Conservation (phyloP, 2,113 vertebrate genomes). For the Tor tambroides region DNA sequence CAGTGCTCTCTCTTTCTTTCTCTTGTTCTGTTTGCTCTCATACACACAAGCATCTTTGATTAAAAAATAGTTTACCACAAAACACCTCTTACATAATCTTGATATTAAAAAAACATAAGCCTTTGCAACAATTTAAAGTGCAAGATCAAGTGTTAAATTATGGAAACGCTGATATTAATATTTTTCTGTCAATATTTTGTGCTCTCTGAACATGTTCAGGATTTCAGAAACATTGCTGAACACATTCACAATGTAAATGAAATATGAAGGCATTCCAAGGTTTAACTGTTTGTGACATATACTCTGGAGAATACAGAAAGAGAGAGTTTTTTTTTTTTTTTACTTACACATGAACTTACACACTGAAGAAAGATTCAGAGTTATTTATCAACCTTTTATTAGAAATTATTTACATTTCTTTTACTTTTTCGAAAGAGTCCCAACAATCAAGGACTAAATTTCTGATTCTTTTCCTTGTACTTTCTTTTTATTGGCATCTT, state of each 20-base stretch:
- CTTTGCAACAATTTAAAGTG: background rate
- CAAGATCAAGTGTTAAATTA: slow-evolving; percentile 1
- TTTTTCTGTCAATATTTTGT: background rate
- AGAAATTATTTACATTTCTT: background rate
- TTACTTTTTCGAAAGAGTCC: background rate
- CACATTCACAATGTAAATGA: background rate
- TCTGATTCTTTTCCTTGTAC: background rate
- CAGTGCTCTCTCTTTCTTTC: background rate
- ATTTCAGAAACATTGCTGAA: background rate
- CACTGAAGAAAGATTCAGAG: no score
- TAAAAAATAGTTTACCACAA: background rate
- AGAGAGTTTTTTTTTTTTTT: background rate
- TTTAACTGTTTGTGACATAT: background rate
- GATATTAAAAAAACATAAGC: background rate
- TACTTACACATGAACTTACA: background rate
- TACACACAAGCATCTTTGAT: background rate
- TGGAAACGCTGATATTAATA: background rate
- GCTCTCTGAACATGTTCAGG: background rate
- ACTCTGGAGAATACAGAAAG: background rate
- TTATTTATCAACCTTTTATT: background rate
- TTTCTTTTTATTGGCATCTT: no score
- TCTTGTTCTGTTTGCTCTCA: background rate
- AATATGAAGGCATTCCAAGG: background rate
- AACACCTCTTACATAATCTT: background rate
- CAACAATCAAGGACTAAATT: background rate